phyloP scores from a whole-genome alignment of 2,797 vertebrate genomes.

The Rachycentron canadum region DNA sequence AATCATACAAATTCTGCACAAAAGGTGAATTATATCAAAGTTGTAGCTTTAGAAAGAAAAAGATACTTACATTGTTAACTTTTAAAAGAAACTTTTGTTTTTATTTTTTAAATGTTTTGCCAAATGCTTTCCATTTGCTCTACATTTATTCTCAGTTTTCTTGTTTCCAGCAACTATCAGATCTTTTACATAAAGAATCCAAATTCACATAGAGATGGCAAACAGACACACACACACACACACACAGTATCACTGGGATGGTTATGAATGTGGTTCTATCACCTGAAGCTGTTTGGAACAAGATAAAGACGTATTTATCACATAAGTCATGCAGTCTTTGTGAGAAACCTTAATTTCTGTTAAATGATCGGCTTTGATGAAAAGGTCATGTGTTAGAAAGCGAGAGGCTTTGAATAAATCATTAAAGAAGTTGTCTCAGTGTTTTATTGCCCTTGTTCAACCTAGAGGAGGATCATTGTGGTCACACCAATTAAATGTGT shows the following conservation, averaged over 20 bases:
- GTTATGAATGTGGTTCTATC: not conserved
- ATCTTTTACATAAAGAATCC: no score
- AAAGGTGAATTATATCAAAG: no score
- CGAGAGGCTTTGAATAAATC: not conserved
- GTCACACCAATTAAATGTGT: not conserved
- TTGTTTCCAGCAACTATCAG: no score
- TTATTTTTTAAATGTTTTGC: no score
- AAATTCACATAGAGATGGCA: no score
- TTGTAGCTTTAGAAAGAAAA: no score
- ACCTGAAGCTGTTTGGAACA: constrained; percentile 22
- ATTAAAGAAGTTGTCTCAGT: not conserved
- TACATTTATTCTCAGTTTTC: no score
- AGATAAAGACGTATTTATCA: not conserved
- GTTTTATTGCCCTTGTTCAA: not conserved
- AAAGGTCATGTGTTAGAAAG: constrained; percentile 20
- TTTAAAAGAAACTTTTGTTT: no score
- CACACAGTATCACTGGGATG: not conserved
- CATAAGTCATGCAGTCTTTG: not conserved
- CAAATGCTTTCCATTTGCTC: no score
- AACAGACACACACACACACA: not conserved
- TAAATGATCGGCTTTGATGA: constrained; percentile 28
- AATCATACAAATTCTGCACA: no score
- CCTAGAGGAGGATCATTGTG: not conserved
- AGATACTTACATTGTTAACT: no score
- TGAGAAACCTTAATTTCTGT: not conserved